A percentile compares a stretch with the other conserved stretches of the same genome.
Evolutionary conservation across 2,888 invertebrate species (phyloP).

Genomic region (Stenurella melanura): DNA sequence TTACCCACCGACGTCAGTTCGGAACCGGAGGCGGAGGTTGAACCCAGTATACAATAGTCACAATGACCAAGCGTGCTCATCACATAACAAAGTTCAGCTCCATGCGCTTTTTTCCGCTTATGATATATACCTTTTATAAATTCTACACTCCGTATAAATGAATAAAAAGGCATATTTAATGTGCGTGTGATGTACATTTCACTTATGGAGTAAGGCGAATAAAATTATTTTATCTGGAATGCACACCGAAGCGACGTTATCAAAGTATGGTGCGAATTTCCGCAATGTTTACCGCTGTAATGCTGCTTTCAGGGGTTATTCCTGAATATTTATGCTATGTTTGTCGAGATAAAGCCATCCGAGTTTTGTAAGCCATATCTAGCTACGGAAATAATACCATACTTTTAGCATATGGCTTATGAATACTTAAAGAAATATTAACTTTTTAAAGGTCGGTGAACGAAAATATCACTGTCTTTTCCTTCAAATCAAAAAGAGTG

Average conservation of each 20-base stretch:
- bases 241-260: not conserved
- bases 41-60: too few species aligned
- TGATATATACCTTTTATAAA: too few species aligned
- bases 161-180: not conserved
- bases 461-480: not conserved
- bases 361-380: conserved; percentile 17
- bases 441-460: not conserved
- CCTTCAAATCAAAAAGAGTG: too few species aligned
- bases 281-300: conserved; percentile 15
- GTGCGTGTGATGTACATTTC: not conserved
- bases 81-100: too few species aligned
- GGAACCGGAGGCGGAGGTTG: too few species aligned
- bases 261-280: conserved; percentile 9
- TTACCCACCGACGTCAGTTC: too few species aligned
- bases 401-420: conserved; percentile 1
- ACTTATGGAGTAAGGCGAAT: not conserved
- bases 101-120: too few species aligned
- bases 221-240: conserved; percentile 16
- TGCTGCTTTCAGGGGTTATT: conserved; percentile 1
- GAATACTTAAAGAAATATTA: not conserved
- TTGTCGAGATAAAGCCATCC: conserved; percentile 12
- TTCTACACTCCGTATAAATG: too few species aligned
- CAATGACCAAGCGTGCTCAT: too few species aligned
- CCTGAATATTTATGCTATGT: conserved; percentile 13
- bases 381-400: not conserved